Conservation (phyloP, 2,888 invertebrate genomes). For the Asteroscopus sphinx region DNA sequence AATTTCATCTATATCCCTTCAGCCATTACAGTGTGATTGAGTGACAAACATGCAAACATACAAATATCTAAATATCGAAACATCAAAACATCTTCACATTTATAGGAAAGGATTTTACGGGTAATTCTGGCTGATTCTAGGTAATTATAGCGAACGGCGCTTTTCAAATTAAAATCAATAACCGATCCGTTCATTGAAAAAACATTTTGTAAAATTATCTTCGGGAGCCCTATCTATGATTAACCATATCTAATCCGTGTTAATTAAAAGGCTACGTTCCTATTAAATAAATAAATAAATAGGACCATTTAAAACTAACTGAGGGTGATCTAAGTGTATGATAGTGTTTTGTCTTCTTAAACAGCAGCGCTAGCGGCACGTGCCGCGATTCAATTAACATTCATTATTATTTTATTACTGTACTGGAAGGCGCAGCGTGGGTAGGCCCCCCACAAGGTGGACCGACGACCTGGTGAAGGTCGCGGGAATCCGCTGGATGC, state of each 20-base stretch:
- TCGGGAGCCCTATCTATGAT: conserved; percentile 1
- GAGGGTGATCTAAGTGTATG: conserved; percentile 50
- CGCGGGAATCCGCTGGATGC: too few species aligned
- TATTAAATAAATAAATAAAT: conserved; percentile 40
- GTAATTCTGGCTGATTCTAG: too few species aligned
- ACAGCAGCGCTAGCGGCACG: conserved; percentile 46
- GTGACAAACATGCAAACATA: too few species aligned
- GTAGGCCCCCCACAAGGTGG: too few species aligned
- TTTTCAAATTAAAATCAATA: neutral
- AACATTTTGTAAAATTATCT: neutral
- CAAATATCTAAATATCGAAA: too few species aligned
- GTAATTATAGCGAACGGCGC: too few species aligned
- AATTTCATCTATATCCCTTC: too few species aligned
- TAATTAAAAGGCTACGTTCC: conserved; percentile 30
- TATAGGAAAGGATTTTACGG: too few species aligned
- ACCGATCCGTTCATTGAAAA: neutral
- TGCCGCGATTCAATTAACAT: conserved; percentile 60
- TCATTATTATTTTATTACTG: conserved; percentile 54
- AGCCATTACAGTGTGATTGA: too few species aligned
- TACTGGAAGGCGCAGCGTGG: too few species aligned
- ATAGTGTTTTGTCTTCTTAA: conserved; percentile 52
- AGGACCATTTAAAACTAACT: conserved; percentile 39
- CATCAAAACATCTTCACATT: too few species aligned
- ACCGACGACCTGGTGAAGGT: too few species aligned
- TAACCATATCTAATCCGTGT: conserved; percentile 8